A percentile compares a stretch with the other conserved stretches of the same genome.
phyloP scores from a whole-genome alignment of 2,797 vertebrate genomes.

The Paedocypris micromegethes region DNA sequence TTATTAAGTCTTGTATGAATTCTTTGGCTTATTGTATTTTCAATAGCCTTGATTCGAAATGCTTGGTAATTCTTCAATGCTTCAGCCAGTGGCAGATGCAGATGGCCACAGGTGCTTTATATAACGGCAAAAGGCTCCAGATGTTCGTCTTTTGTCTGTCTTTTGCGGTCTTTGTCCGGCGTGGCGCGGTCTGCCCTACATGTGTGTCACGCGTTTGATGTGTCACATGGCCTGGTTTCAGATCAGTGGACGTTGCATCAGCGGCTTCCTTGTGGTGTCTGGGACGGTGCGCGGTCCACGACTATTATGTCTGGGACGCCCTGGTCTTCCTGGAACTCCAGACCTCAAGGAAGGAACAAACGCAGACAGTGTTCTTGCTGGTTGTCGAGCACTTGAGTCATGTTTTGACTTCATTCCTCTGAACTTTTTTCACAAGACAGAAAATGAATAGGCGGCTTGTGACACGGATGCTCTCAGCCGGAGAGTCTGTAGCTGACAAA shows the following conservation, averaged over 20 bases:
- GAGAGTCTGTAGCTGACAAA: too few species aligned
- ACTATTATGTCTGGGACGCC: conserved; percentile 71
- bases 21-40: conserved; percentile 3
- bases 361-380: conserved; percentile 65
- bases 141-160: conserved; percentile 11
- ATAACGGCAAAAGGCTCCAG: conserved; percentile 18
- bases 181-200: conserved; percentile 20
- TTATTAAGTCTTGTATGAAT: background rate
- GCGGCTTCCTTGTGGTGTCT: conserved; percentile 72
- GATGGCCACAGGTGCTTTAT: conserved; percentile 11
- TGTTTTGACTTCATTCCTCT: conserved; percentile 37
- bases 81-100: background rate
- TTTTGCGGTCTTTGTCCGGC: conserved; percentile 20
- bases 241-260: conserved; percentile 70
- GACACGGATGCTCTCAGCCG: too few species aligned
- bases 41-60: background rate
- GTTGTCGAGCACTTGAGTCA: conserved; percentile 51
- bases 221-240: conserved; percentile 64
- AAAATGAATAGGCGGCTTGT: too few species aligned
- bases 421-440: conserved; percentile 5
- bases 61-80: background rate
- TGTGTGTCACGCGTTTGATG: conserved; percentile 67
- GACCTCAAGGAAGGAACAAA: conserved; percentile 72
- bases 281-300: conserved; percentile 68
- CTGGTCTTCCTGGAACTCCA: conserved; percentile 66